Evolutionary conservation across 2,113 vertebrate species (phyloP).

Genomic region (Dromiciops gliroides): DNA sequence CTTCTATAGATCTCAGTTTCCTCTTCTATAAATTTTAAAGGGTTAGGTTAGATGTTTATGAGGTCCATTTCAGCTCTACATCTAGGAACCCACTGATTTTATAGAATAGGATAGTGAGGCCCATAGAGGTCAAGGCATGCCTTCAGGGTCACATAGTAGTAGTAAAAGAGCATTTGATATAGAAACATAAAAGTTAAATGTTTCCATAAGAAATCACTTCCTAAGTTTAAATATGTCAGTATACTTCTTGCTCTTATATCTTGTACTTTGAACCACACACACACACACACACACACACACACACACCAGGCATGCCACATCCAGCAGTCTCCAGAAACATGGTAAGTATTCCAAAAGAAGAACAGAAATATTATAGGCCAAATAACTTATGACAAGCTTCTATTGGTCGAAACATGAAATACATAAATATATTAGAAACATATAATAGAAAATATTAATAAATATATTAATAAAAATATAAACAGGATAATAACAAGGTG

Average conservation of each 20-base stretch:
- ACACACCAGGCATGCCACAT: too few species aligned
- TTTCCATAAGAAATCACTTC: conserved; percentile 2
- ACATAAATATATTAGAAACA: background rate
- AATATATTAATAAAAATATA: background rate
- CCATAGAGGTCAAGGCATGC: too few species aligned
- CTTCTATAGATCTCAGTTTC: too few species aligned
- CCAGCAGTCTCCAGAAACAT: background rate
- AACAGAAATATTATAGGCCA: background rate
- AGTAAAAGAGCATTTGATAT: background rate
- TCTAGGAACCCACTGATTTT: too few species aligned
- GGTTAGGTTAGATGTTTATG: too few species aligned
- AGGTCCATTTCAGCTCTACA: too few species aligned
- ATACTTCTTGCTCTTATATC: background rate
- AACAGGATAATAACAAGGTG: background rate
- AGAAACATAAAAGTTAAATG: background rate
- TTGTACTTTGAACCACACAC: too few species aligned
- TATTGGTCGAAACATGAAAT: background rate
- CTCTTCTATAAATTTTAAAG: too few species aligned
- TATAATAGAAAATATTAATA: background rate
- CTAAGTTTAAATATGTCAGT: background rate
- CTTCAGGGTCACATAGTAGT: background rate
- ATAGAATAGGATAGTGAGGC: too few species aligned
- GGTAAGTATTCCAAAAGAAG: background rate
- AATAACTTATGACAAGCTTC: background rate
- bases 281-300: too few species aligned